phyloP scores from a whole-genome alignment of 2,113 vertebrate genomes.

The Dolichotis patagonum region DNA sequence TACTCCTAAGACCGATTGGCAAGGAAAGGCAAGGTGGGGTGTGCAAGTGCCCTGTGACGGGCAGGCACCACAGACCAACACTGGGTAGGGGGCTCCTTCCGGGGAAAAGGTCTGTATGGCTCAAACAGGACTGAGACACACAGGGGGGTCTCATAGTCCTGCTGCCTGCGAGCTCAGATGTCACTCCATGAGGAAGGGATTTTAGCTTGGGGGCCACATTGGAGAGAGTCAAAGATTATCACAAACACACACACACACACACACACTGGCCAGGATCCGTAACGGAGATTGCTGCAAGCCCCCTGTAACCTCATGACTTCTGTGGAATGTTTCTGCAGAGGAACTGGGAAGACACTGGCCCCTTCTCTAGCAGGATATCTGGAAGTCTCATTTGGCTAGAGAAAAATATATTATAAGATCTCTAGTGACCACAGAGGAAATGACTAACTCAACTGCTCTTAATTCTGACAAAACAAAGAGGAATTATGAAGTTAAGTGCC shows the following conservation, averaged over 20 bases:
- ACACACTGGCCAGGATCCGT: background rate
- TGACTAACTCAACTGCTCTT: background rate
- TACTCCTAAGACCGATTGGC: background rate
- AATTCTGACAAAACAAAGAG: background rate
- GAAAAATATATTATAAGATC: background rate
- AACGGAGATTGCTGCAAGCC: background rate
- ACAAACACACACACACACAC: background rate
- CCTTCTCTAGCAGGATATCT: background rate
- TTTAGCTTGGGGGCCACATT: too few relatives aligned
- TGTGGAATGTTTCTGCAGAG: background rate
- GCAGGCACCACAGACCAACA: background rate
- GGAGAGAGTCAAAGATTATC: background rate
- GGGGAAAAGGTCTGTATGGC: background rate
- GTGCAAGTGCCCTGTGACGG: background rate
- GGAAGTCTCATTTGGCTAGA: constrained; percentile 38
- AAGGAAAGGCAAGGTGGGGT: background rate
- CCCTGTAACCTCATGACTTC: background rate
- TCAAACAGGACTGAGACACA: background rate
- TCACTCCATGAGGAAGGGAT: background rate
- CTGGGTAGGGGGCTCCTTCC: background rate
- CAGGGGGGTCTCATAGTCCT: background rate
- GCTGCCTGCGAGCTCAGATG: background rate
- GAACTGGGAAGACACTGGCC: background rate
- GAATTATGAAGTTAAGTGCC: background rate
- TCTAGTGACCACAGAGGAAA: background rate